These are phyloP conservation scores for Autographa pulchrina DNA, from an alignment of 2,888 invertebrate species.

Conservation along the genomic window DNA sequence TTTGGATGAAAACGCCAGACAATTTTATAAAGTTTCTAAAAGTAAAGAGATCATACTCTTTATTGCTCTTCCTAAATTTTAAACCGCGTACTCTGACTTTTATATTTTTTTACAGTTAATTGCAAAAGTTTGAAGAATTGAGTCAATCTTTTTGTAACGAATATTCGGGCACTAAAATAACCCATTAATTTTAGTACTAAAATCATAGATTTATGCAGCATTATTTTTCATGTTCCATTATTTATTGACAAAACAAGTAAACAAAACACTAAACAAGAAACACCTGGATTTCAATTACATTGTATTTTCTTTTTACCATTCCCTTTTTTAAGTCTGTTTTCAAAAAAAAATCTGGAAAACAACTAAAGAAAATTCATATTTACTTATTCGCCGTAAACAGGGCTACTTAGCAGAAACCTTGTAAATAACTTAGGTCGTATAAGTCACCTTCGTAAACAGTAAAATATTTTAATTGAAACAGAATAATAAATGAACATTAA, in stretches of 20 bases:
- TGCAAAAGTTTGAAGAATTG: background rate
- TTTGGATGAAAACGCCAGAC: background rate
- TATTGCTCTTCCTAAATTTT: slow-evolving; percentile 2
- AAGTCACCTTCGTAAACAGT: background rate
- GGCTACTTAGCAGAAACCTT: background rate
- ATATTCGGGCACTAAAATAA: background rate
- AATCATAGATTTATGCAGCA: background rate
- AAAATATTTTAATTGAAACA: background rate
- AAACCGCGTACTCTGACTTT: background rate
- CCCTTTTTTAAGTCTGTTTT: background rate
- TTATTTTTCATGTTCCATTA: background rate
- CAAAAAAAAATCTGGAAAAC: background rate
- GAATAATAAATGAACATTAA: background rate
- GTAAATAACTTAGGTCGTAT: background rate
- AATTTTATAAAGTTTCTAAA: background rate
- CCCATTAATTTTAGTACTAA: background rate
- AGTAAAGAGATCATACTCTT: background rate
- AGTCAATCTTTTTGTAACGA: background rate
- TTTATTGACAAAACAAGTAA: background rate
- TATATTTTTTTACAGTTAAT: background rate
- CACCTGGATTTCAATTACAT: background rate
- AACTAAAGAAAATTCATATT: background rate
- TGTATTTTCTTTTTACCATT: background rate
- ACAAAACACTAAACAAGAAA: background rate
- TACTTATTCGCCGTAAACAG: background rate